These are phyloP conservation scores for Cactoblastis cactorum DNA, from an alignment of 2,888 invertebrate genomes.

Conservation along the genomic window DNA sequence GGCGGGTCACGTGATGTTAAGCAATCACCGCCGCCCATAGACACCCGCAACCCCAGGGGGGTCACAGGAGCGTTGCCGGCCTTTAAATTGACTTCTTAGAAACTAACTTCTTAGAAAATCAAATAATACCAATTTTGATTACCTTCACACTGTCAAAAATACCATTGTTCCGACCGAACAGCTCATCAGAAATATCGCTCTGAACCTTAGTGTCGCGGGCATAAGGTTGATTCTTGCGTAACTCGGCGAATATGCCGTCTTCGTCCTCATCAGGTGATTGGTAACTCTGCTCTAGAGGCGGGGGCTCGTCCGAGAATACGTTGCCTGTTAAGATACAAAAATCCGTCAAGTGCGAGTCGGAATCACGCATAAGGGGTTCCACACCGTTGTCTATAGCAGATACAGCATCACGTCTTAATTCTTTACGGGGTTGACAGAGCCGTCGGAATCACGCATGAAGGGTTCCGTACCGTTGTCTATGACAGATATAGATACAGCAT, in stretches of 20 bases:
- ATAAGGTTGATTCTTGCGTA: conserved; percentile 42
- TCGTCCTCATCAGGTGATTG: conserved; percentile 31
- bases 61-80: too few species aligned
- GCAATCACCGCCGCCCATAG: too few species aligned
- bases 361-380: too few species aligned
- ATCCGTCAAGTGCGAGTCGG: too few species aligned
- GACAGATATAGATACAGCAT: too few species aligned
- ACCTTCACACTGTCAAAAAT: conserved; percentile 30
- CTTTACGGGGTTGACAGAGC: too few species aligned
- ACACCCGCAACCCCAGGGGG: too few species aligned
- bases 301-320: conserved; percentile 78
- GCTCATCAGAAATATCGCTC: conserved; percentile 30
- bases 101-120: too few species aligned
- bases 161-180: conserved; percentile 34
- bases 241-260: conserved; percentile 57
- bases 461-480: too few species aligned
- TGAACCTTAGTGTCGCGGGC: conserved; percentile 22
- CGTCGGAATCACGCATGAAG: too few species aligned
- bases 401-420: not conserved
- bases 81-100: not conserved
- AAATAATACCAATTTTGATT: too few species aligned
- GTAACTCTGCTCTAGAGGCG: conserved; percentile 57
- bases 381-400: not conserved
- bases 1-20: too few species aligned
- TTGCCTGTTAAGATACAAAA: conserved; percentile 41